Percentiles rank a stretch among this genome's conserved stretches.
Conservation (phyloP, 1,140 invertebrate species). For the Chironomus striatipennis region DNA sequence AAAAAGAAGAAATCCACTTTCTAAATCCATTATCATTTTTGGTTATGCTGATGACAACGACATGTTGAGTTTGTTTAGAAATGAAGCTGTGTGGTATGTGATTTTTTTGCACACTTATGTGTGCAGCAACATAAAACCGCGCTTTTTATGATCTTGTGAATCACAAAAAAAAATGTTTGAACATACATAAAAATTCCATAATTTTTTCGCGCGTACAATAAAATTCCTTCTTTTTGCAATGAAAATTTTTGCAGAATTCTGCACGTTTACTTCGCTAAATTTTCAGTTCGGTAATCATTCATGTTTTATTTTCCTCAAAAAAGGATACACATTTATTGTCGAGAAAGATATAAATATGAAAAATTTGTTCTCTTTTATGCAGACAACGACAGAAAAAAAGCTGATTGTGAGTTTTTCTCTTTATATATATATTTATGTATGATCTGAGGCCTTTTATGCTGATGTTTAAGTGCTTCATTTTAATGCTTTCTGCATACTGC, state of each 20-base stretch:
- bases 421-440: neutral
- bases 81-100: slow-evolving; percentile 3
- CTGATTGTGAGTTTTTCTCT: neutral
- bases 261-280: neutral
- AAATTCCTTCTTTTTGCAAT: neutral
- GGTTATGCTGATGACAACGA: neutral
- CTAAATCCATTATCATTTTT: neutral
- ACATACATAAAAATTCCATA: slow-evolving; percentile 9
- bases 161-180: neutral
- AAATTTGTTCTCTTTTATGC: neutral
- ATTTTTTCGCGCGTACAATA: neutral
- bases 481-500: slow-evolving; percentile 7
- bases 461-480: neutral
- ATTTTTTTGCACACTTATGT: neutral
- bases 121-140: slow-evolving; percentile 4
- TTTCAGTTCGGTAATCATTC: neutral
- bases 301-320: neutral
- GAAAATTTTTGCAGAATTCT: neutral
- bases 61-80: slow-evolving; percentile 1
- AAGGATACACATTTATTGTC: neutral
- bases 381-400: slow-evolving; percentile 2
- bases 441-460: neutral
- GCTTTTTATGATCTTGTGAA: slow-evolving; percentile 4
- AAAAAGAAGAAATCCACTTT: neutral
- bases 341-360: neutral